Evolutionary conservation across 2,888 invertebrate genomes (phyloP).

Genomic region (Magallana nippona): DNA sequence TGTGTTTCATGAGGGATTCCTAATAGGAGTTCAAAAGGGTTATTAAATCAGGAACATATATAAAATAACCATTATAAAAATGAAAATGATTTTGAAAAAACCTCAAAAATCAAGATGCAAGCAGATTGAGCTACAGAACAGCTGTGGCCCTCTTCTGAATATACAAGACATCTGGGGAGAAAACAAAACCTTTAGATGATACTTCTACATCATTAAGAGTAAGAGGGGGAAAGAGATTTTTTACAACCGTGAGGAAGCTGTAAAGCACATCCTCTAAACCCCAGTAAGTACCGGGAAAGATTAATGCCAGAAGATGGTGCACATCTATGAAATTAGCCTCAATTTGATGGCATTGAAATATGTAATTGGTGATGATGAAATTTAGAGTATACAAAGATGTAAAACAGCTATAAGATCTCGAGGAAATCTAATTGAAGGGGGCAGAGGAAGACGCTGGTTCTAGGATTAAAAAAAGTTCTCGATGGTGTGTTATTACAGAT

Average conservation of each 20-base stretch:
- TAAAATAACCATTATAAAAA: no score
- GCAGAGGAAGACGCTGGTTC: neutral
- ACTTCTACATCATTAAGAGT: neutral
- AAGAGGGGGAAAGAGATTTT: neutral
- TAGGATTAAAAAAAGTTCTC: neutral
- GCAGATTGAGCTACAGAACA: neutral
- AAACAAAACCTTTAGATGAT: neutral
- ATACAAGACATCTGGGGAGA: neutral
- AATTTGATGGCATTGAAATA: slow-evolving; percentile 32
- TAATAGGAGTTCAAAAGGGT: no score
- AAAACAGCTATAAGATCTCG: slow-evolving; percentile 7
- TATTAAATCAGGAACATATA: no score
- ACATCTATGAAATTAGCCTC: slow-evolving; percentile 21
- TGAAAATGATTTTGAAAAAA: neutral
- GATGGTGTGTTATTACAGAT: slow-evolving; percentile 18
- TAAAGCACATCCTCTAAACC: neutral
- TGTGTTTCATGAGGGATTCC: no score
- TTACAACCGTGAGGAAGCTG: neutral
- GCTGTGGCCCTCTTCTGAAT: neutral
- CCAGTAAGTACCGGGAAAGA: neutral
- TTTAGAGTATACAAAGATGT: neutral
- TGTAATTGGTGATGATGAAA: slow-evolving; percentile 31
- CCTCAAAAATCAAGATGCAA: neutral
- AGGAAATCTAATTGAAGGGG: slow-evolving; percentile 21
- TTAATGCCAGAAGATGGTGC: slow-evolving; percentile 1